A percentile compares a stretch with the other conserved stretches of the same genome.
phyloP scores from a whole-genome alignment of 1,140 invertebrate genomes.

The Stegodyphus mimosarum region DNA sequence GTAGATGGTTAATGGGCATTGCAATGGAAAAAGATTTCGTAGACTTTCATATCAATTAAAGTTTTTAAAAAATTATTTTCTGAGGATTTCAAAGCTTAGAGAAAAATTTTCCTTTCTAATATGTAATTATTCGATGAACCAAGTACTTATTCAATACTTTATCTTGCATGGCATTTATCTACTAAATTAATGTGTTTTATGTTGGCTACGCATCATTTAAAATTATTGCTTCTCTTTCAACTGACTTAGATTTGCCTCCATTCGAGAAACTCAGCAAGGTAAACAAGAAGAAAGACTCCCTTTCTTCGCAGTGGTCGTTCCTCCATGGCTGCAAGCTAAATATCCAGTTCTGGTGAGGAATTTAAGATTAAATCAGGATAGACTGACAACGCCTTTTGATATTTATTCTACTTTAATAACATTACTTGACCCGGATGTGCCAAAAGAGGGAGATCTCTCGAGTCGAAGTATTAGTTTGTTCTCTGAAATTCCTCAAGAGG shows the following conservation, averaged over 20 bases:
- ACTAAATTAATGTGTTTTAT: background rate
- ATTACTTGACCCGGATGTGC: constrained; percentile 72
- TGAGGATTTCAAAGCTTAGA: no score
- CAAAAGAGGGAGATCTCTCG: constrained; percentile 70
- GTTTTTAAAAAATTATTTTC: no score
- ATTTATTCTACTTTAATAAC: constrained; percentile 79
- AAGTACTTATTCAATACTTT: no score
- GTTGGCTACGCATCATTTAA: no score
- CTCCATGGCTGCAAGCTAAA: constrained; percentile 75
- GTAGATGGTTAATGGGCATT: no score
- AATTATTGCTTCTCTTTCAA: background rate
- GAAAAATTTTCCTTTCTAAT: no score
- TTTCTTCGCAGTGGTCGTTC: constrained; percentile 83
- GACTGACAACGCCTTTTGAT: constrained; percentile 84
- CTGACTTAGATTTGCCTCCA: constrained; percentile 76
- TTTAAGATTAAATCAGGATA: constrained; percentile 76
- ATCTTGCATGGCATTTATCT: background rate
- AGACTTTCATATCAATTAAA: no score
- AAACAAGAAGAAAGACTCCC: constrained; percentile 90
- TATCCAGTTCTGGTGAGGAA: constrained; percentile 76
- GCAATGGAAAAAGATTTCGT: no score
- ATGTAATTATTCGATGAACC: no score
- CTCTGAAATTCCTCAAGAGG: constrained; percentile 72
- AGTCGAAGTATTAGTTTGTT: constrained; percentile 79
- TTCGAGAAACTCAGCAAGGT: constrained; percentile 84